A percentile compares a stretch with the other conserved stretches of the same genome.
These are phyloP conservation scores for Leucophora obtusa DNA, from an alignment of 2,888 invertebrate species.

Conservation along the genomic window DNA sequence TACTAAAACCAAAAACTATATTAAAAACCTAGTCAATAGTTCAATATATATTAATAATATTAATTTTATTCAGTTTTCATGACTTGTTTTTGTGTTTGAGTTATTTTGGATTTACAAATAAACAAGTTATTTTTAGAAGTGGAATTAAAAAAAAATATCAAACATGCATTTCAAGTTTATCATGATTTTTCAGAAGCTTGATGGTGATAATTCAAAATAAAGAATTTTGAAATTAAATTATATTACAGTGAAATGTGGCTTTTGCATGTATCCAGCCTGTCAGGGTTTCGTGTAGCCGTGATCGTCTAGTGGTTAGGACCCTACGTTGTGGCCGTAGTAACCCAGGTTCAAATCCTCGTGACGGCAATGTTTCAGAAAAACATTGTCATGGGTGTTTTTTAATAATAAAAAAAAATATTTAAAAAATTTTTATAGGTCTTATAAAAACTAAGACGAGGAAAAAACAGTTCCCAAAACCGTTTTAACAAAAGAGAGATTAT, in stretches of 20 bases:
- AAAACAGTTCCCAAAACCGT: no score
- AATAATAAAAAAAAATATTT: no score
- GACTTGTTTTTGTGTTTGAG: not conserved
- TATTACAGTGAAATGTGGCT: no score
- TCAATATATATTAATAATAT: not conserved
- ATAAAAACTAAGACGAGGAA: no score
- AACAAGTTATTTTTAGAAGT: not conserved
- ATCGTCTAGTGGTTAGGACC: constrained; percentile 79
- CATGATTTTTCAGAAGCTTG: not conserved
- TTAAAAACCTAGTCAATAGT: not conserved
- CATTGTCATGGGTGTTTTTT: constrained; percentile 37
- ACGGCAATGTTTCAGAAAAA: constrained; percentile 54
- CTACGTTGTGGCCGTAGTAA: constrained; percentile 79
- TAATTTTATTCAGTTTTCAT: not conserved
- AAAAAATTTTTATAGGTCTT: no score
- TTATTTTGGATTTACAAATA: not conserved
- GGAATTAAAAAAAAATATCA: not conserved
- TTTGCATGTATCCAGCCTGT: constrained; percentile 62
- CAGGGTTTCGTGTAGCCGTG: constrained; percentile 71
- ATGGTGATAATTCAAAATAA: not conserved
- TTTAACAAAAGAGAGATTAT: no score
- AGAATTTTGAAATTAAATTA: constrained; percentile 16
- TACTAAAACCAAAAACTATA: no score
- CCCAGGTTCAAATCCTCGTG: constrained; percentile 79
- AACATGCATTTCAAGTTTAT: not conserved